Evolutionary conservation across 2,888 invertebrate genomes (phyloP), one percentile per base, ranked within the genome.

Genomic region (Laspeyria flexula): DNA sequence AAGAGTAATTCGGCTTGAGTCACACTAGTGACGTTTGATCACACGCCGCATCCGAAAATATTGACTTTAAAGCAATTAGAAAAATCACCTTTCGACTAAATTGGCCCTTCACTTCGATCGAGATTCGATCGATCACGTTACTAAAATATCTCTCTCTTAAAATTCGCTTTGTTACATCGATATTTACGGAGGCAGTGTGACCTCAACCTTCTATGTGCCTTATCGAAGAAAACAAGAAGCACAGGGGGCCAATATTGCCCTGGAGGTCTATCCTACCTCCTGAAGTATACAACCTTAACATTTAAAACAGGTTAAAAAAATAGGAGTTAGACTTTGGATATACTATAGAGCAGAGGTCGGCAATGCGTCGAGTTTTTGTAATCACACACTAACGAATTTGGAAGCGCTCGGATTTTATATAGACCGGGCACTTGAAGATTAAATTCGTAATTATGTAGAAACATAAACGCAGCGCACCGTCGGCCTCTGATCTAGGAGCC

Each of bases 271-370:
- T 76, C 63, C 60, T 23, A 68, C 80, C 81, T 83, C 79, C 71
- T 59, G 80, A 88, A 86, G 79, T 87, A 88, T 90, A 88, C 77
- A 86, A 83, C 77, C 90, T 90, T 91, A 91, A 88, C 82, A 83
- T 86, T 86, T 85, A 90, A 90, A 91, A 91, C 82, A 90, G 91
- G 88, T 83, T 91, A 91, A 91, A 91, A 91, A 91, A 91, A 91
- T 90, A 91, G 91, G 90, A 90, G 84, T 87, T 89, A 89, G 88
- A 90, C 79, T 87, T 90, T 90, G 91, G 91, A 88, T 90, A 88
- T 85, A 85, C 79, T 85, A 86, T 77, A 81, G 80, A 68, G 59
- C 69, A 68, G 54, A 66, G 71, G 71, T 69, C 61, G 65, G 58
- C 58, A 65, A 55, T 71, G 56, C 60, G 69, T 43, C 50, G 54